Base-by-base conservation (phyloP, 1,140 invertebrate genomes). In the Drosophila kanapiae region DNA sequence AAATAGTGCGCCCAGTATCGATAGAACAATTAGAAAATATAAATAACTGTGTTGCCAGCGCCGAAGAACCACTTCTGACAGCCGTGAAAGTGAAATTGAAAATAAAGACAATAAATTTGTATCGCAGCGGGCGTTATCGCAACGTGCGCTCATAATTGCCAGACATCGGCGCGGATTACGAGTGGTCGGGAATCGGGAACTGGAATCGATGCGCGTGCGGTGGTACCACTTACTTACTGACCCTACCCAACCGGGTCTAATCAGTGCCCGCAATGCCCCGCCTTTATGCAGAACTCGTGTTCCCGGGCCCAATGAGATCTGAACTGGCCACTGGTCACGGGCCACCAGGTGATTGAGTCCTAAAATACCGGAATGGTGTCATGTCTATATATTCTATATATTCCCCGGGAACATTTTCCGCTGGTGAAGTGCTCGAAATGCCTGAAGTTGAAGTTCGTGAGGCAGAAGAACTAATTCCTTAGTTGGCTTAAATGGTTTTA, bases 21-120 rank as follows among this genome's bases (percentile, higher is more conserved):
- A 35, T 40, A 16, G 31, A 68, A 37, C 72, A 68, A 60, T 77
- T 69, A 77, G 31, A 56, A 53, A 37, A 77, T 51, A 77, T 77
- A 60, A 56, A 56, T 77, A 68, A 29, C 48, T 37, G 42, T 29
- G 71, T 67, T 75, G 53, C 51, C 68, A 49, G 16, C 42, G 29
- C 31, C 9, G 3, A 37, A 71, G 35, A 35, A 45, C 35, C 9
- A 35, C 40, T 54, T 56, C 18, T 54, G 77, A 75, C 70, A 80
- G 60, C 47, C 67, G 10, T 67, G 62, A 79, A 72, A 80, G 53
- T 56, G 47, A 63, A 86, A 83, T 87, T 76, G 80, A 80, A 88
- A 83, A 77, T 72, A 80, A 87, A 88, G 56, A 69, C 76, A 71
- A 76, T 68, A 53, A 72, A 80, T 62, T 42, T 51, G 49, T 67